These are phyloP conservation scores for Antheraea assamensis DNA, from an alignment of 2,888 invertebrate genomes.

Conservation along the genomic window DNA sequence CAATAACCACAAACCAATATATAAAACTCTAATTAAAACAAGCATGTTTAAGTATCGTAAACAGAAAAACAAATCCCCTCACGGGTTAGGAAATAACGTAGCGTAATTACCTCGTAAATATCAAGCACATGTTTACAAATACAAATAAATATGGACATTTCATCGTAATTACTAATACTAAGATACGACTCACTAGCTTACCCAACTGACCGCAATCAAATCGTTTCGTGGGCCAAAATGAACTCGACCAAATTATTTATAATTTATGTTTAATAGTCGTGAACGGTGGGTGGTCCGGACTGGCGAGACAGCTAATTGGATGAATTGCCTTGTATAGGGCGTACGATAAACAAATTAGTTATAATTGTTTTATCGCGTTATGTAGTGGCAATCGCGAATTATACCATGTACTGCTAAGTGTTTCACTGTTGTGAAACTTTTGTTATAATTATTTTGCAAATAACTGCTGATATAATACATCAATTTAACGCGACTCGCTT, in stretches of 20 bases:
- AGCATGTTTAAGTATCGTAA: constrained; percentile 15
- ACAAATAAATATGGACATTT: constrained; percentile 22
- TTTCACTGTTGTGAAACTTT: neutral
- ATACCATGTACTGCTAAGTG: constrained; percentile 21
- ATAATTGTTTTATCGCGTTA: constrained; percentile 64
- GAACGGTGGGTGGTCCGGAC: constrained; percentile 71
- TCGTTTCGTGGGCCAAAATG: constrained; percentile 54
- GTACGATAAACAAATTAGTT: constrained; percentile 75
- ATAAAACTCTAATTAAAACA: constrained; percentile 26
- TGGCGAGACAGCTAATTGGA: constrained; percentile 72
- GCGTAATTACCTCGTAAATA: constrained; percentile 22
- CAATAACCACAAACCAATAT: neutral
- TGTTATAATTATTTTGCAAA: neutral
- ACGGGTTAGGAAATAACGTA: constrained; percentile 15
- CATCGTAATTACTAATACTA: constrained; percentile 22
- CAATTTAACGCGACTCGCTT: neutral
- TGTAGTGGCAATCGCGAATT: constrained; percentile 40
- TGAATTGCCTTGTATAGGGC: constrained; percentile 76
- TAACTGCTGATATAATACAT: neutral
- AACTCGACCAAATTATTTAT: constrained; percentile 77
- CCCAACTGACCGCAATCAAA: constrained; percentile 52
- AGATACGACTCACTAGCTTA: constrained; percentile 34
- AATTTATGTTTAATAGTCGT: constrained; percentile 78
- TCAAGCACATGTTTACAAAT: constrained; percentile 21
- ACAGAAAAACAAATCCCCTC: constrained; percentile 20